Percentiles rank a stretch among this genome's conserved stretches.
Evolutionary conservation across 2,888 invertebrate species (phyloP).

Genomic region (Leucoma salicis): DNA sequence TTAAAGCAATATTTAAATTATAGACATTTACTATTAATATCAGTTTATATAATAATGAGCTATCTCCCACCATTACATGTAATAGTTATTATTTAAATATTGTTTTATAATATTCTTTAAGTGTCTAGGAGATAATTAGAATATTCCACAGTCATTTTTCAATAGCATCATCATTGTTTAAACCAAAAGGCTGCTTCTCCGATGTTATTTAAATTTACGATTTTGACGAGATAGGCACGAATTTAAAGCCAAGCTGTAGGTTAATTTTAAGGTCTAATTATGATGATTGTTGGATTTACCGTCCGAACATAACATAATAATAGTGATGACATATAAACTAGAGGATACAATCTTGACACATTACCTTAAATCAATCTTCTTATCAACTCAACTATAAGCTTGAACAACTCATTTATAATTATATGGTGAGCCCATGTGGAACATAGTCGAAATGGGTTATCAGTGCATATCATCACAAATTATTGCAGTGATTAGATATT

Average conservation of each 20-base stretch:
- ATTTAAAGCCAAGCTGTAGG: conserved; percentile 80
- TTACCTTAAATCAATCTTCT: conserved; percentile 64
- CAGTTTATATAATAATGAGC: conserved; percentile 56
- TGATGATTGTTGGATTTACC: conserved; percentile 77
- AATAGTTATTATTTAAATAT: conserved; percentile 74
- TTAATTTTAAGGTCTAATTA: conserved; percentile 75
- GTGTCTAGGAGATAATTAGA: conserved; percentile 63
- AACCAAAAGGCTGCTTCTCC: conserved; percentile 80
- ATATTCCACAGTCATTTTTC: conserved; percentile 80
- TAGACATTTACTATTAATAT: conserved; percentile 58
- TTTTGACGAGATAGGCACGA: conserved; percentile 77
- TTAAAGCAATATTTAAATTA: conserved; percentile 76
- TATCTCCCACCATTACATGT: conserved; percentile 75
- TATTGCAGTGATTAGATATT: conserved; percentile 80
- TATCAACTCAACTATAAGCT: conserved; percentile 60
- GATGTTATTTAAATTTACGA: conserved; percentile 73
- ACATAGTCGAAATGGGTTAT: conserved; percentile 72
- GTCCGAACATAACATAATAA: conserved; percentile 78
- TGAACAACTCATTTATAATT: conserved; percentile 59
- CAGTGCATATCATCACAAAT: conserved; percentile 82
- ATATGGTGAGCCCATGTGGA: conserved; percentile 58
- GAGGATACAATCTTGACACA: conserved; percentile 65
- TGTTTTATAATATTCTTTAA: conserved; percentile 71
- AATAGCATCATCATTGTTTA: conserved; percentile 66
- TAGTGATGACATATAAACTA: conserved; percentile 71